Evolutionary conservation across 2,888 invertebrate genomes (phyloP).

Genomic region (Leptopilina drosophilae): DNA sequence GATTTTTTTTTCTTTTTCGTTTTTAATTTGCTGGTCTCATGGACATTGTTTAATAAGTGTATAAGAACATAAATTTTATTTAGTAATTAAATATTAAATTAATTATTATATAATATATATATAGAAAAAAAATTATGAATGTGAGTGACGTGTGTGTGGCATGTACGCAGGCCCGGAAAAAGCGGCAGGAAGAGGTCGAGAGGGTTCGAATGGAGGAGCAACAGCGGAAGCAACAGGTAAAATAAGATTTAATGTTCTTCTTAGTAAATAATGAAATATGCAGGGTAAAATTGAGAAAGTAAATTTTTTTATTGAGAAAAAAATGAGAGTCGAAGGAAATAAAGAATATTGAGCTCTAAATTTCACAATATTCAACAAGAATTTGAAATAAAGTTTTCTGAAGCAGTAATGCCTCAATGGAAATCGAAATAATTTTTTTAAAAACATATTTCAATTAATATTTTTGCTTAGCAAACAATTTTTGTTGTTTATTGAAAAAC

Average conservation of each 20-base stretch:
- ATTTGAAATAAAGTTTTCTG: too few relatives aligned
- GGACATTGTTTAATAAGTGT: not conserved
- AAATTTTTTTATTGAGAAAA: not conserved
- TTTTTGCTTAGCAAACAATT: too few relatives aligned
- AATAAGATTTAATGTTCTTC: constrained; percentile 47
- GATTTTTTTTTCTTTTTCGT: not conserved
- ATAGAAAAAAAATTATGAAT: constrained; percentile 59
- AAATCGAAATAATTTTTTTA: too few relatives aligned
- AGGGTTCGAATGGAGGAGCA: constrained; percentile 91
- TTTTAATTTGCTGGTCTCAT: constrained; percentile 6
- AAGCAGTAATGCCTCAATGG: too few relatives aligned
- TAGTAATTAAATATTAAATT: too few relatives aligned
- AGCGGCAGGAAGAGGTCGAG: constrained; percentile 91
- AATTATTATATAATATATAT: not conserved
- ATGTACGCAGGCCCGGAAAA: constrained; percentile 87
- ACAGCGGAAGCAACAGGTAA: constrained; percentile 90
- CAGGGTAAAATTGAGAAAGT: constrained; percentile 29
- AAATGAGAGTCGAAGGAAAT: not conserved
- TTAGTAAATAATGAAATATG: constrained; percentile 40
- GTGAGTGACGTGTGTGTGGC: constrained; percentile 72
- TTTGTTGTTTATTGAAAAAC: too few relatives aligned
- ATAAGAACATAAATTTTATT: constrained; percentile 2
- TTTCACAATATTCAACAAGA: too few relatives aligned
- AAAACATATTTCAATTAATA: too few relatives aligned
- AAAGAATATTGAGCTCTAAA: not conserved